phyloP scores from a whole-genome alignment of 2,113 vertebrate species.

The Nicator chloris region DNA sequence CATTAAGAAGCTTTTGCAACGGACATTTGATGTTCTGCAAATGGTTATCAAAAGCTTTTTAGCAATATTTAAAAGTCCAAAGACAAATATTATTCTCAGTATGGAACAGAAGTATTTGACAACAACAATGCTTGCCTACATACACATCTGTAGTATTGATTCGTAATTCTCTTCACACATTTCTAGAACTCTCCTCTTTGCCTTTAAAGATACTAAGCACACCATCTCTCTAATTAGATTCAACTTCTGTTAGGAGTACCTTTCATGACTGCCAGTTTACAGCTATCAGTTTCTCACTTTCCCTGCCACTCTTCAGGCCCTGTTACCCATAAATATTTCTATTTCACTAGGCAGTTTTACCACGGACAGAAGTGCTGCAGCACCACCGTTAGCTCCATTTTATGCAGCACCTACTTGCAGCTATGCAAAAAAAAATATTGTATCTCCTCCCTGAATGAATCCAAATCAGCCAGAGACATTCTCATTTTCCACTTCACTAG shows the following conservation, averaged over 20 bases:
- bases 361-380: conserved; percentile 6
- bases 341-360: not conserved
- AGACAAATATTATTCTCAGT: not conserved
- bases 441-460: rapidly evolving
- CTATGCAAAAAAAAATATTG: not conserved
- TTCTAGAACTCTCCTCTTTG: not conserved
- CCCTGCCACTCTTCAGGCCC: not conserved
- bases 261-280: not conserved
- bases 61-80: not conserved
- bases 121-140: not conserved
- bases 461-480: not conserved
- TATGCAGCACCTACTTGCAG: not conserved
- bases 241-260: not conserved
- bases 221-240: not conserved
- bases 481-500: not conserved
- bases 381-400: conserved; percentile 33
- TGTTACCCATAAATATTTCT: not conserved
- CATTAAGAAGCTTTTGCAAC: not conserved
- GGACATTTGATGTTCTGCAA: not conserved
- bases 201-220: not conserved
- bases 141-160: not conserved
- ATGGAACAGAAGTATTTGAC: not conserved
- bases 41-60: not conserved
- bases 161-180: not conserved
- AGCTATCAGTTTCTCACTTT: not conserved